These are phyloP conservation scores for Hydrozoanthus tunicans DNA, from an alignment of 64 coral and sea anemone species.

Conservation along the genomic window DNA sequence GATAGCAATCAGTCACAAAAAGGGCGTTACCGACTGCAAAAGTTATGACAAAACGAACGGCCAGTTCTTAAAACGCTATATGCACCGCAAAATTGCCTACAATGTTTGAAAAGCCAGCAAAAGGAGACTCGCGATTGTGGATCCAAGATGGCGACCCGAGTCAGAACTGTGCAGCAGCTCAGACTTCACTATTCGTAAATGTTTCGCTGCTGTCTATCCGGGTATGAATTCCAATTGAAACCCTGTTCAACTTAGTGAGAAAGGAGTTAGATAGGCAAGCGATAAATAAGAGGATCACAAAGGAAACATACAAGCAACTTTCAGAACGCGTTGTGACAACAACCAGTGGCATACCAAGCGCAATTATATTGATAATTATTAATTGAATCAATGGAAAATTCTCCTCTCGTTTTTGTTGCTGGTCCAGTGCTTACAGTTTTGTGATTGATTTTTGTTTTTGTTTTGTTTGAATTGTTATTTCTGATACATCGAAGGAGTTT, in stretches of 20 bases:
- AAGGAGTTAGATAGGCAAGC: neutral
- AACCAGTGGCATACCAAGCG: neutral
- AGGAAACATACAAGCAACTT: neutral
- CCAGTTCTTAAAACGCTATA: conserved; percentile 11
- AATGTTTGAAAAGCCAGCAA: neutral
- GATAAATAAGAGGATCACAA: neutral
- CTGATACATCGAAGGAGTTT: no score
- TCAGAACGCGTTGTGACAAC: neutral
- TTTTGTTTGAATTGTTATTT: no score
- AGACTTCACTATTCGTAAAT: neutral
- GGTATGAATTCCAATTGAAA: neutral
- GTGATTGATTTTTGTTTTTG: no score
- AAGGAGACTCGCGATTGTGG: neutral
- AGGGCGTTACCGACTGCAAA: conserved; percentile 21
- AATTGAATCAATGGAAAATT: neutral
- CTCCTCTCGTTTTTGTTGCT: neutral
- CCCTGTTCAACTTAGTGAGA: neutral
- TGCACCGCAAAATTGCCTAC: neutral
- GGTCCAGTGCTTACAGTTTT: no score
- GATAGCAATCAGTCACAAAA: neutral
- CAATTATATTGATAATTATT: neutral
- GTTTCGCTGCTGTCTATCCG: neutral
- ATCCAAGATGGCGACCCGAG: conserved; percentile 35
- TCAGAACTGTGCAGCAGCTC: neutral
- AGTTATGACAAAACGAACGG: conserved; percentile 32